Conservation (phyloP, 2,888 invertebrate species). For the Nudaria mundana region DNA sequence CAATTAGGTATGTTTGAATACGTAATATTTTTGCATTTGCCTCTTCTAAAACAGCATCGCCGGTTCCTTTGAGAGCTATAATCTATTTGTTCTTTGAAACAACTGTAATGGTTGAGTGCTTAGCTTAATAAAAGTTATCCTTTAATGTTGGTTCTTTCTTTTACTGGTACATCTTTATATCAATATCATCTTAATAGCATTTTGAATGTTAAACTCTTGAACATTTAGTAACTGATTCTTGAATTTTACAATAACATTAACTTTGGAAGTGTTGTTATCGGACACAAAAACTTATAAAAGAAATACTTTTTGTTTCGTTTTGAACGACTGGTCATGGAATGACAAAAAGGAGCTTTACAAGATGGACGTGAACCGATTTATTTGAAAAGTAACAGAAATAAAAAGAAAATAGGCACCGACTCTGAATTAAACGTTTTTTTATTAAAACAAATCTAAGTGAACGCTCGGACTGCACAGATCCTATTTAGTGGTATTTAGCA, state of each 20-base stretch:
- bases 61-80: slow-evolving; percentile 79
- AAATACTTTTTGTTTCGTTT: slow-evolving; percentile 51
- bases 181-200: too few species aligned
- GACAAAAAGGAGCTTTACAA: slow-evolving; percentile 55
- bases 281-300: slow-evolving; percentile 47
- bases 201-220: slow-evolving; percentile 12
- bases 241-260: slow-evolving; percentile 44
- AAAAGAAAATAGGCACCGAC: slow-evolving; percentile 31
- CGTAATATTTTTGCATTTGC: slow-evolving; percentile 82
- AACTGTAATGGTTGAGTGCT: slow-evolving; percentile 76
- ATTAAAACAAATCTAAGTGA: slow-evolving; percentile 30
- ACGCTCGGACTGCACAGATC: slow-evolving; percentile 33
- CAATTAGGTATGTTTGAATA: slow-evolving; percentile 82
- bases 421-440: slow-evolving; percentile 36
- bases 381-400: slow-evolving; percentile 46
- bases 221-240: slow-evolving; percentile 24
- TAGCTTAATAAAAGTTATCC: slow-evolving; percentile 65
- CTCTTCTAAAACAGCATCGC: slow-evolving; percentile 77
- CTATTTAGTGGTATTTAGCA: slow-evolving; percentile 33
- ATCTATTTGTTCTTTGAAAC: slow-evolving; percentile 81
- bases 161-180: slow-evolving; percentile 19
- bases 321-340: slow-evolving; percentile 52
- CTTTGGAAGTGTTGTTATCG: slow-evolving; percentile 45
- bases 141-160: slow-evolving; percentile 51
- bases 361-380: slow-evolving; percentile 49